Percentiles rank a stretch among this genome's conserved stretches.
phyloP scores from a whole-genome alignment of 2,113 vertebrate species.

The Polypterus bichir region DNA sequence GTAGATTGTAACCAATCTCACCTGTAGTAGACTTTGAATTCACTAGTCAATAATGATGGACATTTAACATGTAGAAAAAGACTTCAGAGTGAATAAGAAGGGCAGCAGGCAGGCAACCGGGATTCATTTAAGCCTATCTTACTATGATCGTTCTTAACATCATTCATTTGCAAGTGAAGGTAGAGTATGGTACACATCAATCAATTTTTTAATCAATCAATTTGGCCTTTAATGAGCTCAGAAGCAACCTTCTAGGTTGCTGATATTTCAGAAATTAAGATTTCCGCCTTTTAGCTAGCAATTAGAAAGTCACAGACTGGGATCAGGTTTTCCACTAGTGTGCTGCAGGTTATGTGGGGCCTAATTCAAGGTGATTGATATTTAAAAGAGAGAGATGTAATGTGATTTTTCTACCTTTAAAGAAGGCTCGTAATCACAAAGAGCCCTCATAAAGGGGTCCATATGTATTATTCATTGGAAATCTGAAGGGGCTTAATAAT shows the following conservation, averaged over 20 bases:
- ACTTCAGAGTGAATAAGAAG: no score
- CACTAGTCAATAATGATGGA: no score
- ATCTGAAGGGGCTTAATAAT: slow-evolving; percentile 45
- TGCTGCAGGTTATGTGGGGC: not conserved
- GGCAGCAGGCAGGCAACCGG: no score
- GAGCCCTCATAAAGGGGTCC: slow-evolving; percentile 47
- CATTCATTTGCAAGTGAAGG: no score
- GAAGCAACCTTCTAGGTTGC: not conserved
- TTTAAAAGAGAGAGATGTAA: slow-evolving; percentile 23
- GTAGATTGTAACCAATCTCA: no score
- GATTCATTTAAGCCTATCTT: no score
- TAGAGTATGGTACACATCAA: not conserved
- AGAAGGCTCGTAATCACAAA: slow-evolving; percentile 43
- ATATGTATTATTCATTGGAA: slow-evolving; percentile 45
- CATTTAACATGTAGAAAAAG: no score
- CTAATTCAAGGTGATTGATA: slow-evolving; percentile 21
- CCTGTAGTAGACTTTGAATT: no score
- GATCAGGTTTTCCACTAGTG: not conserved
- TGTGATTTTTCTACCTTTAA: slow-evolving; percentile 25
- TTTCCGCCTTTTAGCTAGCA: not conserved
- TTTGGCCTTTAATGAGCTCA: not conserved
- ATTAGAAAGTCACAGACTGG: not conserved
- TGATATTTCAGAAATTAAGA: slow-evolving; percentile 1
- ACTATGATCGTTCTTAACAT: no score
- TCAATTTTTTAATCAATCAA: not conserved